These are phyloP conservation scores for Mugil cephalus DNA, from an alignment of 2,113 vertebrate genomes.

Conservation along the genomic window DNA sequence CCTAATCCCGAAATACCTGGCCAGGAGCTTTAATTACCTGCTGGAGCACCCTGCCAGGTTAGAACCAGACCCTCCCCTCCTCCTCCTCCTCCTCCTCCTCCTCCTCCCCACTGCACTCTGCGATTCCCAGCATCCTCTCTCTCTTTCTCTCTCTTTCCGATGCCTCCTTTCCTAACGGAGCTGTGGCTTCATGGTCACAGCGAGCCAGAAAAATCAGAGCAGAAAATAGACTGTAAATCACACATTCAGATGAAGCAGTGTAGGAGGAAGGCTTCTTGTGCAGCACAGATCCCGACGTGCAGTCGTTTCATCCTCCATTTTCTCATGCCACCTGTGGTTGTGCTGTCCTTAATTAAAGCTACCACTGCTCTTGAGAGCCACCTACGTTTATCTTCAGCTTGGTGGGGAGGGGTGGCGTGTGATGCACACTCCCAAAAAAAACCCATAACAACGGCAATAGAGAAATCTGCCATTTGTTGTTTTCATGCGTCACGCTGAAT, in stretches of 20 bases:
- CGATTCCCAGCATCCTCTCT: constrained; percentile 25
- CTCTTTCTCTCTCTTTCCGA: constrained; percentile 12
- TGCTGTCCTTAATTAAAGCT: constrained; percentile 44
- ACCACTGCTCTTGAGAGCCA: constrained; percentile 41
- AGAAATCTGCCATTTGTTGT: background rate
- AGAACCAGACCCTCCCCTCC: constrained; percentile 18
- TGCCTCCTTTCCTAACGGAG: constrained; percentile 47
- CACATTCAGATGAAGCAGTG: constrained; percentile 64
- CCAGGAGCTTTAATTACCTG: constrained; percentile 63
- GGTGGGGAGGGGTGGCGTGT: background rate
- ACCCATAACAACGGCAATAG: background rate
- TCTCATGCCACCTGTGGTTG: constrained; percentile 55
- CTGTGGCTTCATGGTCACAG: constrained; percentile 42
- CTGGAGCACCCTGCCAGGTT: constrained; percentile 44
- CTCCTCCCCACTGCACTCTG: no score
- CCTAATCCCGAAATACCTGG: constrained; percentile 72
- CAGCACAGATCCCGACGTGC: constrained; percentile 54
- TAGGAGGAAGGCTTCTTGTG: constrained; percentile 69
- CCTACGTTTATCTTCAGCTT: constrained; percentile 32
- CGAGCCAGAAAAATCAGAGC: constrained; percentile 53
- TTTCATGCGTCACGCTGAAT: background rate
- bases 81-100: background rate
- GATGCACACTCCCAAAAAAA: no score
- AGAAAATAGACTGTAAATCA: constrained; percentile 73
- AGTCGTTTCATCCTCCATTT: constrained; percentile 65